Base-by-base conservation (phyloP, 2,113 vertebrate genomes). In the Pomatorhinus ruficollis region DNA sequence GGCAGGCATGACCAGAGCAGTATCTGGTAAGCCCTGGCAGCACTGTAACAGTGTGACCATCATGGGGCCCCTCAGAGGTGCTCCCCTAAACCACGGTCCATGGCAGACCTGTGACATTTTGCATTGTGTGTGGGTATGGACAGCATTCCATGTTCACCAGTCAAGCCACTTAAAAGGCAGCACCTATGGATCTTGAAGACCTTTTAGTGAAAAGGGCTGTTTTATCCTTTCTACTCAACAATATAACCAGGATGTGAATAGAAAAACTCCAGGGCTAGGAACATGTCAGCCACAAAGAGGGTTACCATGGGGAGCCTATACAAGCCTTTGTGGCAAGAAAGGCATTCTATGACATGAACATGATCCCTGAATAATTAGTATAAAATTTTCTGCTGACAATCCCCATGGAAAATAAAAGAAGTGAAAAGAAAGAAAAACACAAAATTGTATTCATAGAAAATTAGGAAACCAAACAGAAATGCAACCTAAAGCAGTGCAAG, bases 391-490 rank as follows among this genome's bases (percentile, higher is more conserved):
- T 94, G 81, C 78, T 96, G 83, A 85, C 74, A 87, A 77, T 65
- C 12, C 30, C 52, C 25, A 21, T 33, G 35, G 45, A 96, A 92
- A 79, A 94, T 75, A 71, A 87, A 95, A 89, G n/a, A 71, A 39
- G 56, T 21, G 7, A 77, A 93, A 93, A 93, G 37, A 91, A 91
- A 89, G 68, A 82, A 57, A 94, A 82, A 77, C 4, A 5, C 22
- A 42, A 92, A 96, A 75, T 71, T 66, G 13, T 52, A 87, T 77
- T 80, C 66, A 81, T 78, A 83, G 61, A 33, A 93, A 96, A 94
- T 91, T 40, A 86, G 37, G 69, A 95, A 92, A 95, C 52, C 65
- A 93, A 96, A 83, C 70, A 97, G 42, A 97, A 94, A 72, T 60
- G 30, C 35, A 91, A 87, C 79, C 71, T 77, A 78, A 95, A 71